phyloP scores from a whole-genome alignment of 2,797 vertebrate genomes.

The Philypnodon macrostomus region DNA sequence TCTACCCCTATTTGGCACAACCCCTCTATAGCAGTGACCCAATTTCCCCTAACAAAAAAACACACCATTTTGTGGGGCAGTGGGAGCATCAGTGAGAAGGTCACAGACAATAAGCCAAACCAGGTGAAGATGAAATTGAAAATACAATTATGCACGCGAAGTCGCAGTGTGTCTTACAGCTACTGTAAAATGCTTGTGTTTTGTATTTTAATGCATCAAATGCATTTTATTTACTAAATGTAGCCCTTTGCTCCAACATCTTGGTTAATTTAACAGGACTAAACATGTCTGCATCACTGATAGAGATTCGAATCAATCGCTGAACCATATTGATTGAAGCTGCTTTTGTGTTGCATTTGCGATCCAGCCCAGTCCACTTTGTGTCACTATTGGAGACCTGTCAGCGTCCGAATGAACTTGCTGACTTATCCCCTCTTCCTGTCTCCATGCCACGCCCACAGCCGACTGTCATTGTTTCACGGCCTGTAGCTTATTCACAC shows the following conservation, averaged over 20 bases:
- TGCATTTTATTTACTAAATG: neutral
- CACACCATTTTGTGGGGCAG: neutral
- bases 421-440: slow-evolving; percentile 13
- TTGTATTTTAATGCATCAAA: neutral
- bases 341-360: neutral
- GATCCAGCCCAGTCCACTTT: neutral
- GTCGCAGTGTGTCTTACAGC: neutral
- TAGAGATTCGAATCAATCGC: too few relatives aligned
- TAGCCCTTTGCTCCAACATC: too few relatives aligned
- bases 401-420: slow-evolving; percentile 20
- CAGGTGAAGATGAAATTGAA: neutral
- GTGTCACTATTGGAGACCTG: neutral
- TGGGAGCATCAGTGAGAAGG: too few relatives aligned
- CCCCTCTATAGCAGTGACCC: slow-evolving; percentile 4
- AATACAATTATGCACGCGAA: neutral
- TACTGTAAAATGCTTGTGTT: neutral
- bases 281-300: neutral
- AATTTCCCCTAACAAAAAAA: neutral
- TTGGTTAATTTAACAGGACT: too few relatives aligned
- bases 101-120: neutral
- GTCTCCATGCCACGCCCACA: slow-evolving; percentile 6
- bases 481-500: slow-evolving; percentile 16
- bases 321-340: too few relatives aligned
- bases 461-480: slow-evolving; percentile 18
- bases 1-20: neutral